Evolutionary conservation across 2,888 invertebrate genomes (phyloP).

Genomic region (Shargacucullia verbasci): DNA sequence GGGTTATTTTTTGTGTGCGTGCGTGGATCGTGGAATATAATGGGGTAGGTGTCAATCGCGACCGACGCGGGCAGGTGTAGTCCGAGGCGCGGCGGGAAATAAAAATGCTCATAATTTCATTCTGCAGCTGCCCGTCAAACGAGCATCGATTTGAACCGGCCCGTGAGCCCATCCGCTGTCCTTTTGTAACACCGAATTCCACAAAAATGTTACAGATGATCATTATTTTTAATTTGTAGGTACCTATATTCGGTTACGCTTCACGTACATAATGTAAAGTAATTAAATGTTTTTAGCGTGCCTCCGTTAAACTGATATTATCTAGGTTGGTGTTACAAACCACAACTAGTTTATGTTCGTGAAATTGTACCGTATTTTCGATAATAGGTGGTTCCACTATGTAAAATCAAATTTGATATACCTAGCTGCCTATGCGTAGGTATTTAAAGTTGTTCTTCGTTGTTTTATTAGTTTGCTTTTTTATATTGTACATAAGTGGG

Average conservation of each 20-base stretch:
- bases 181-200: constrained; percentile 82
- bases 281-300: constrained; percentile 63
- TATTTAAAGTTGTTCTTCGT: constrained; percentile 1
- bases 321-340: constrained; percentile 30
- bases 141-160: constrained; percentile 78
- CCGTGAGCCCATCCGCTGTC: constrained; percentile 67
- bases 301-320: constrained; percentile 12
- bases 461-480: neutral
- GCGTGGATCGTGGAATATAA: constrained; percentile 75
- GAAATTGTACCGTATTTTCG: constrained; percentile 34
- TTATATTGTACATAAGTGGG: neutral
- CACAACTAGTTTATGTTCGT: constrained; percentile 30
- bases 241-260: constrained; percentile 66
- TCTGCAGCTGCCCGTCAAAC: constrained; percentile 87
- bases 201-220: constrained; percentile 75
- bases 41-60: constrained; percentile 88
- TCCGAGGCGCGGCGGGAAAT: constrained; percentile 71
- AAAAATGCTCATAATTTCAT: constrained; percentile 87
- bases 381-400: constrained; percentile 19
- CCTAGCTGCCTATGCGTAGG: neutral
- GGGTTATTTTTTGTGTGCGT: constrained; percentile 77
- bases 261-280: constrained; percentile 54
- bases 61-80: constrained; percentile 79
- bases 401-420: constrained; percentile 24
- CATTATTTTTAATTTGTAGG: constrained; percentile 80